Evolutionary conservation across 2,888 invertebrate species (phyloP).

Genomic region (Thysanoteuthis rhombus): DNA sequence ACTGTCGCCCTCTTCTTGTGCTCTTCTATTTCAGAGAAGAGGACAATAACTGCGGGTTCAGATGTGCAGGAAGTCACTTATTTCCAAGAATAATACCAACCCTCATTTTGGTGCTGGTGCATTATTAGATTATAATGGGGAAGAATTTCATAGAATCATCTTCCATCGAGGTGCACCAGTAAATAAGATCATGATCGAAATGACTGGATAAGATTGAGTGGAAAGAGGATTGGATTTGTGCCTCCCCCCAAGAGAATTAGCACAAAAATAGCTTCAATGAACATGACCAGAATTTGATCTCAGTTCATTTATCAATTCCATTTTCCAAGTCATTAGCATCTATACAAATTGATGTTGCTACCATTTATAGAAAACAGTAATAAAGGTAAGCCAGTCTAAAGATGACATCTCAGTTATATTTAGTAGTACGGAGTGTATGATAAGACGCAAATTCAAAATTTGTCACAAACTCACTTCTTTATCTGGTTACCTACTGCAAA

Average conservation of each 20-base stretch:
- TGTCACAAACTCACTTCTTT: no score
- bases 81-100: background rate
- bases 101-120: background rate
- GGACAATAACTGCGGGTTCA: no score
- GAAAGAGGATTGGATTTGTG: background rate
- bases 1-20: background rate
- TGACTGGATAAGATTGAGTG: background rate
- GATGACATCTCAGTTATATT: background rate
- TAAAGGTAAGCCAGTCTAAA: background rate
- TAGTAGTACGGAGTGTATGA: no score
- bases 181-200: background rate
- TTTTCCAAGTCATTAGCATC: background rate
- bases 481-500: no score
- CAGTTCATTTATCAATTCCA: background rate
- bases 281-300: slow-evolving; percentile 12
- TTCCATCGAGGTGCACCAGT: background rate
- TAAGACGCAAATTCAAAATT: no score
- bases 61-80: background rate
- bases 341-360: background rate
- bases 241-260: background rate
- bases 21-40: background rate
- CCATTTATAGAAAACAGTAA: background rate
- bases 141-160: background rate
- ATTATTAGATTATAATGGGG: slow-evolving; percentile 12
- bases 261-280: background rate